Percentiles rank a stretch among this genome's conserved stretches.
These are phyloP conservation scores for Pitangus sulphuratus DNA, from an alignment of 2,797 vertebrate genomes.

Conservation along the genomic window DNA sequence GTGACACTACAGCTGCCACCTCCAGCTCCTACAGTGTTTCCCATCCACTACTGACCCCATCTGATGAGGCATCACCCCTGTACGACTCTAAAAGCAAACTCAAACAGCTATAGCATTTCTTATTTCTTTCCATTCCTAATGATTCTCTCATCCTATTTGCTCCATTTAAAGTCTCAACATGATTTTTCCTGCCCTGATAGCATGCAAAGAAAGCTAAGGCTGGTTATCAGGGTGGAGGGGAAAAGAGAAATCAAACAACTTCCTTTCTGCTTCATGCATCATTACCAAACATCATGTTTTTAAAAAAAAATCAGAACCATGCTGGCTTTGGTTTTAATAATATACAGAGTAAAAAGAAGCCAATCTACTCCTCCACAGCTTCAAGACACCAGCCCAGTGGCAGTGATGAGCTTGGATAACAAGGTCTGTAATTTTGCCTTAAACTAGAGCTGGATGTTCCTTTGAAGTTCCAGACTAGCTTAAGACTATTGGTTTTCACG, in stretches of 20 bases:
- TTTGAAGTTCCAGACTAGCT: background rate
- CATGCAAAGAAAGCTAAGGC: background rate
- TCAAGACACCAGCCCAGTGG: background rate
- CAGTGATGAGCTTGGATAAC: background rate
- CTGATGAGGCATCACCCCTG: background rate
- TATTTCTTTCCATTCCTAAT: background rate
- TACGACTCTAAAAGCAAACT: background rate
- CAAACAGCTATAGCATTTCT: background rate
- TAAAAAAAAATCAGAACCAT: background rate
- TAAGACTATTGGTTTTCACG: background rate
- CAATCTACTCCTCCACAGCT: background rate
- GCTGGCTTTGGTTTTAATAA: background rate
- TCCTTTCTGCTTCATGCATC: slow-evolving; percentile 23
- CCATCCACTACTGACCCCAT: background rate
- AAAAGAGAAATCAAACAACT: background rate
- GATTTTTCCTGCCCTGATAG: background rate
- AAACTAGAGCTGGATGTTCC: background rate
- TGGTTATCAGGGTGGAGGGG: background rate
- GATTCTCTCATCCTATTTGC: background rate
- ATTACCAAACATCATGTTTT: background rate
- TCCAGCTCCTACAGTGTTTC: background rate
- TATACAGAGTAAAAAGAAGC: background rate
- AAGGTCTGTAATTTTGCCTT: background rate
- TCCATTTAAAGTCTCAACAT: background rate
- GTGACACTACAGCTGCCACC: background rate